Conservation (phyloP, 2,888 invertebrate genomes). For the Volucella inanis region DNA sequence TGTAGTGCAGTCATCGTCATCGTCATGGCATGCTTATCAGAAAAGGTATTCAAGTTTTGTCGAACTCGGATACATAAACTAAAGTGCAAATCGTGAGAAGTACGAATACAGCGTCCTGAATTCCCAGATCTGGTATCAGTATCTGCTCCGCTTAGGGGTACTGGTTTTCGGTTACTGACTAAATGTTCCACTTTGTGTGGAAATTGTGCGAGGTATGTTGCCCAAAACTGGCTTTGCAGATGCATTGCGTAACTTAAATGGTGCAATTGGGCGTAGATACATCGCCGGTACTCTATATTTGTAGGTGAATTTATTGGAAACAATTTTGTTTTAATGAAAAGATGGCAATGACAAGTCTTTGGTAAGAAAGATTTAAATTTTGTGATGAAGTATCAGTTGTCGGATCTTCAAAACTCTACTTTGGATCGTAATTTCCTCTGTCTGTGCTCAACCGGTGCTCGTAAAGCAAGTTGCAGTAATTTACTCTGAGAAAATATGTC, state of each 20-base stretch:
- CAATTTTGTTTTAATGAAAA: constrained; percentile 35
- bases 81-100: constrained; percentile 50
- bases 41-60: constrained; percentile 22
- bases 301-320: constrained; percentile 10
- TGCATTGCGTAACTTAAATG: constrained; percentile 41
- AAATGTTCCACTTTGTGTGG: constrained; percentile 12
- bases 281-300: constrained; percentile 18
- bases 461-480: too few species aligned
- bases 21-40: background rate
- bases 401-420: too few species aligned
- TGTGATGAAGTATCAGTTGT: too few species aligned
- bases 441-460: too few species aligned
- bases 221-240: constrained; percentile 49
- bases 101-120: constrained; percentile 41
- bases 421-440: too few species aligned
- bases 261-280: constrained; percentile 15
- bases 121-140: constrained; percentile 38
- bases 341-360: constrained; percentile 5
- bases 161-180: constrained; percentile 14
- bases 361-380: too few species aligned
- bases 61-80: constrained; percentile 19
- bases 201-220: constrained; percentile 26
- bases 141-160: constrained; percentile 33
- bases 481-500: too few species aligned
- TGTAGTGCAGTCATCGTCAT: background rate